Base-by-base conservation (phyloP, 2,797 vertebrate species). In the Syngnathus acus region DNA sequence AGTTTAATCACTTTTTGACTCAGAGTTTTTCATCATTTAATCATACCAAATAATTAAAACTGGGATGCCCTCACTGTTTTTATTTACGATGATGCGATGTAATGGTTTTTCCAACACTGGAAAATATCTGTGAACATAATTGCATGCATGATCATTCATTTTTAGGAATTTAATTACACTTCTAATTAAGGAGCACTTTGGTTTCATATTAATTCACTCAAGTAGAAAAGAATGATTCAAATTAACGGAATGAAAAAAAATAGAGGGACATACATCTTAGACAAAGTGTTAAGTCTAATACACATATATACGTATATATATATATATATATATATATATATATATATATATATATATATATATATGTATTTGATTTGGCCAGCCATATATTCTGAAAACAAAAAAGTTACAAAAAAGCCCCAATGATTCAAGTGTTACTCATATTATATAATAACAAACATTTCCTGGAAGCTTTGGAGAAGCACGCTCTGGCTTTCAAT, bases 41-140 rank as follows among this genome's bases (percentile, higher is more conserved):
- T 77, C 69, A 67, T 59, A 74, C 85, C 71, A 78, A 85, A 84
- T 74, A 68, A 76, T 8, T 60, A 64, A 66, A 70, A 76, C 84
- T 65, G 76, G 69, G 73, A 67, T 69, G 58, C 71, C 69, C 80
- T 81, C 74, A 79, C 45, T 11, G 2, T 47, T 47, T 63, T 42
- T 14, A 43, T 43, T 23, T 26, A 45, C 13, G 1, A 58, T 17
- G 13, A 1, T 11, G 11, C 14, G 11, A 38, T 37, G 3, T 37
- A 38, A 58, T 58, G 37, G 3, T 4, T 9, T 39, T 39, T 11
- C 9, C 7, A 39, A 39, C 14, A 45, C 60, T 5, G 21, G 6
- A 45, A 26, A 8, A 16, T 6, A 26, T 26, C 7, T 43, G 13
- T 62, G n/a, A 43, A 45, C 7, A 26, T 62, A 14, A 62, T 62